These are phyloP conservation scores for Miopithecus talapoin DNA, from an alignment of 2,797 vertebrate species.

Conservation along the genomic window DNA sequence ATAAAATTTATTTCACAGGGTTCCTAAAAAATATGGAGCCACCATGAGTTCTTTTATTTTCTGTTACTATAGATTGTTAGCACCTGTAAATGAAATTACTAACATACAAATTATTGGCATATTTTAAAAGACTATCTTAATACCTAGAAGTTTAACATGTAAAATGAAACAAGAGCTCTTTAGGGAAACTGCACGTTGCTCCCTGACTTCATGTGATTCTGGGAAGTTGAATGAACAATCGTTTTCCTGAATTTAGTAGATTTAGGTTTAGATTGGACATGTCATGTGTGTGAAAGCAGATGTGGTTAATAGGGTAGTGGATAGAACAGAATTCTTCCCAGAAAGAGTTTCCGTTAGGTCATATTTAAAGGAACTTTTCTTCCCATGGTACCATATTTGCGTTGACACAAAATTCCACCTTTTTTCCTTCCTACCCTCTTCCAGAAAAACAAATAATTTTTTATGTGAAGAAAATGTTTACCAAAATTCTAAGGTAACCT, in stretches of 20 bases:
- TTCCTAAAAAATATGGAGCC: neutral
- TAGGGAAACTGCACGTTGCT: neutral
- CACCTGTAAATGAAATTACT: neutral
- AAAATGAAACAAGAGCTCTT: neutral
- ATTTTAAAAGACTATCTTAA: neutral
- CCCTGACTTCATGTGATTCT: neutral
- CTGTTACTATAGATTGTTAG: neutral
- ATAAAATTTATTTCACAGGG: neutral
- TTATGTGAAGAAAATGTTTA: neutral
- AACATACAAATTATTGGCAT: neutral
- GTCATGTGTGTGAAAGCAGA: conserved; percentile 4
- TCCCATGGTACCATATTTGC: neutral
- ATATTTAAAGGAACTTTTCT: neutral
- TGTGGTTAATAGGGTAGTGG: neutral
- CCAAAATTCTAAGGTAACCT: neutral
- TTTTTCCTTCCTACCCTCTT: neutral
- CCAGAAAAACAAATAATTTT: conserved; percentile 2
- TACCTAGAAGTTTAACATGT: neutral
- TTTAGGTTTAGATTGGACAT: neutral
- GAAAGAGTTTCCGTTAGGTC: neutral
- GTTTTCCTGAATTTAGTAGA: neutral
- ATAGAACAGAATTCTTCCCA: neutral
- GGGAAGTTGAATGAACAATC: neutral
- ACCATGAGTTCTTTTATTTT: neutral
- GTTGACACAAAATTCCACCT: neutral